Evolutionary conservation across 2,888 invertebrate genomes (phyloP).

Genomic region (Theristus sp.): DNA sequence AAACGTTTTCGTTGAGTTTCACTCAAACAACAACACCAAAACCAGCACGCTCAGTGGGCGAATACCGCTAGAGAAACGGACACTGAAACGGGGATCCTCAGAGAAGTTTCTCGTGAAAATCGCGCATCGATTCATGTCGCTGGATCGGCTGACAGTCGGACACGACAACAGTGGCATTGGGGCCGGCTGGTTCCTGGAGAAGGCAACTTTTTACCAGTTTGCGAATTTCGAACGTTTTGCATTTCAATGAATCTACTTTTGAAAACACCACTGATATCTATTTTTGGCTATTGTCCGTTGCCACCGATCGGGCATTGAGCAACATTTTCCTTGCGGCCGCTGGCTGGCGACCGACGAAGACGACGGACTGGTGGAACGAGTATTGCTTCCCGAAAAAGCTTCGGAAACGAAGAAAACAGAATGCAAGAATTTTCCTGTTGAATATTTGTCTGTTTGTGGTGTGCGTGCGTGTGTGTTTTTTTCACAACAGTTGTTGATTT

Average conservation of each 20-base stretch:
- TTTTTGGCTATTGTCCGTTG: constrained; percentile 19
- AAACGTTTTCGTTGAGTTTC: constrained; percentile 29
- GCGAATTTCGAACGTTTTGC: neutral
- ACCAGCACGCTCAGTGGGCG: neutral
- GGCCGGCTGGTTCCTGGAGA: constrained; percentile 2
- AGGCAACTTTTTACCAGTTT: neutral
- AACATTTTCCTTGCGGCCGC: neutral
- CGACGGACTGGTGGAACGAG: constrained; percentile 1
- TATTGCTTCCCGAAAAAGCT: neutral
- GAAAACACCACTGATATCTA: too few species aligned
- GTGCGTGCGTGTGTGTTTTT: too few species aligned
- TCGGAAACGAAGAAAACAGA: too few species aligned
- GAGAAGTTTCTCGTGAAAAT: neutral
- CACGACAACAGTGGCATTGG: constrained; percentile 30
- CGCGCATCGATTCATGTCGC: neutral
- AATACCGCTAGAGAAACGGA: constrained; percentile 22
- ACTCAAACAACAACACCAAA: constrained; percentile 15
- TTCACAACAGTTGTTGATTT: too few species aligned
- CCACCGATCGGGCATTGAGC: neutral
- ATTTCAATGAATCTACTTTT: too few species aligned
- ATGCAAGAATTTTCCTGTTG: too few species aligned
- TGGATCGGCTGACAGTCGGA: constrained; percentile 15
- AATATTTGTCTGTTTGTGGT: too few species aligned
- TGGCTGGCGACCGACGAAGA: constrained; percentile 4
- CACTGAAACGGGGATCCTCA: neutral